These are phyloP conservation scores for Poeciliopsis gracilis DNA, from an alignment of 2,797 vertebrate species.

Conservation along the genomic window DNA sequence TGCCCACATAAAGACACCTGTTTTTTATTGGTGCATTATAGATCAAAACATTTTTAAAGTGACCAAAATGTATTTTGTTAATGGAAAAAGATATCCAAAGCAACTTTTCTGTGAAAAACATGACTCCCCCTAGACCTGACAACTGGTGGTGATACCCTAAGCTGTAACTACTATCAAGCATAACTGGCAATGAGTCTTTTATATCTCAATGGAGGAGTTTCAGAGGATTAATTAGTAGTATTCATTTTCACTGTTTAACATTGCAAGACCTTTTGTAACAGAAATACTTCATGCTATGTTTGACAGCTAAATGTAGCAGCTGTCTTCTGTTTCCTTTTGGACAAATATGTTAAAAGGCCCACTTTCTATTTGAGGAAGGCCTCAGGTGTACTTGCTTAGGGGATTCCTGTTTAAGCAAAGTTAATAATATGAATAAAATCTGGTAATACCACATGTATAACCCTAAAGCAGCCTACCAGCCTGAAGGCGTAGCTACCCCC, in stretches of 20 bases:
- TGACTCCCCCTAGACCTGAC: neutral
- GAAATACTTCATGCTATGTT: neutral
- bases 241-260: neutral
- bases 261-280: neutral
- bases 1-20: neutral
- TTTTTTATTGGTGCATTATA: neutral
- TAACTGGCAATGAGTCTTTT: neutral
- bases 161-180: neutral
- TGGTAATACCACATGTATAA: constrained; percentile 45
- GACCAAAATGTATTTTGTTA: neutral
- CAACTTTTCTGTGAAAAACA: neutral
- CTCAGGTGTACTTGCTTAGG: constrained; percentile 23
- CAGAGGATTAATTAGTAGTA: neutral
- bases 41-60: neutral
- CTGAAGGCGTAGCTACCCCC: constrained; percentile 27
- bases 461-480: constrained; percentile 20
- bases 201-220: neutral
- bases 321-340: neutral
- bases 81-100: neutral
- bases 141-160: neutral
- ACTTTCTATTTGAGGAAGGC: neutral
- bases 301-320: neutral
- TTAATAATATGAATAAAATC: constrained; percentile 43
- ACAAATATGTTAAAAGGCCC: neutral
- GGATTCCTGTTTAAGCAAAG: constrained; percentile 41